Percentiles rank a stretch among this genome's conserved stretches.
Conservation (phyloP, 2,888 invertebrate species). For the Taphrorychus bicolor region DNA sequence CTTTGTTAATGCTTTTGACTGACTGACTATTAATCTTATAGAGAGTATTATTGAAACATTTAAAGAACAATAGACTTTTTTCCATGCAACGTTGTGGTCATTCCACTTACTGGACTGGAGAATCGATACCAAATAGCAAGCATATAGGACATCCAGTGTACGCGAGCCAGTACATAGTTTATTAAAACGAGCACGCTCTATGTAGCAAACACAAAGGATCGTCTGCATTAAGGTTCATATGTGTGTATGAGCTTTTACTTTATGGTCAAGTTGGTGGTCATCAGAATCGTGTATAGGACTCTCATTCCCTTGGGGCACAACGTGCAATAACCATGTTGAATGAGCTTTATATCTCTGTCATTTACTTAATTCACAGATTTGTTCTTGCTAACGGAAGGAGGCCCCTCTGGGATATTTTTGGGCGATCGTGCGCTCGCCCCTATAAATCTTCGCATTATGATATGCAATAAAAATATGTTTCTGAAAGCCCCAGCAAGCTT, state of each 20-base stretch:
- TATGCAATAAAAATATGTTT: neutral
- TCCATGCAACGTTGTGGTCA: no score
- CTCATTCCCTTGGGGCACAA: neutral
- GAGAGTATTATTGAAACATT: no score
- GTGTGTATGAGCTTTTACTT: neutral
- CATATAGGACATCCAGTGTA: neutral
- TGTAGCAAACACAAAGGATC: constrained; percentile 13
- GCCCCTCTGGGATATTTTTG: constrained; percentile 19
- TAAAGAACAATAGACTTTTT: no score
- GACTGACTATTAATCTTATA: no score
- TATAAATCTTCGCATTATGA: constrained; percentile 22
- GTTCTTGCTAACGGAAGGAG: constrained; percentile 9
- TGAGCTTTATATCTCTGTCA: constrained; percentile 23
- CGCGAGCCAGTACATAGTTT: neutral
- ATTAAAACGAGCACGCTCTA: constrained; percentile 8
- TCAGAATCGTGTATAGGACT: neutral
- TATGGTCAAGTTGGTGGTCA: neutral
- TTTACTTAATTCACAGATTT: constrained; percentile 30
- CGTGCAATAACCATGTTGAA: neutral
- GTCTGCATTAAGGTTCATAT: neutral
- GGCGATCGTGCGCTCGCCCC: constrained; percentile 15
- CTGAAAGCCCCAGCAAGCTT: neutral
- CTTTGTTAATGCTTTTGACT: no score
- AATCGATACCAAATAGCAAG: neutral
- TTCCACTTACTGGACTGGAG: neutral